These are phyloP conservation scores for Brachycybe producta DNA, from an alignment of 2,888 invertebrate genomes.

Conservation along the genomic window DNA sequence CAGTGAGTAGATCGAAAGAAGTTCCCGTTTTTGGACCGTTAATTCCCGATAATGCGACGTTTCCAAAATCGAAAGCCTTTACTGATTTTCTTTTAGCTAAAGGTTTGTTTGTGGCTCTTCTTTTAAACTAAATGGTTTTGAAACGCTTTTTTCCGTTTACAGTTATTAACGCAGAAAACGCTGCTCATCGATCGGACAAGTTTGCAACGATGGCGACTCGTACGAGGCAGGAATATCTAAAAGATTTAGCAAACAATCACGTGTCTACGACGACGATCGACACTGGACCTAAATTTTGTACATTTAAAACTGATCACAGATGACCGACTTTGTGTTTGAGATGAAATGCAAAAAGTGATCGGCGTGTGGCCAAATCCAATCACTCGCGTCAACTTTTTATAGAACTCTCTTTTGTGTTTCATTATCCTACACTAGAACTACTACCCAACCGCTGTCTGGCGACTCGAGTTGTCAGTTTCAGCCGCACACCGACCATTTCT, in stretches of 20 bases:
- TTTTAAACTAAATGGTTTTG: background rate
- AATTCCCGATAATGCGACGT: slow-evolving; percentile 70
- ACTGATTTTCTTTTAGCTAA: slow-evolving; percentile 90
- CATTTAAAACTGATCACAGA: slow-evolving; percentile 36
- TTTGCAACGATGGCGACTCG: slow-evolving; percentile 94
- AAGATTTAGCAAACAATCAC: slow-evolving; percentile 77
- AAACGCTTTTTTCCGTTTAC: slow-evolving; percentile 23
- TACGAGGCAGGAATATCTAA: slow-evolving; percentile 87
- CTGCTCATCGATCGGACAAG: slow-evolving; percentile 88
- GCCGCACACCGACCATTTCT: too few species aligned
- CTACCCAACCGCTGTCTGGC: too few species aligned
- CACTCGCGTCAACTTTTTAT: too few species aligned
- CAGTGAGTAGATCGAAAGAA: slow-evolving; percentile 69
- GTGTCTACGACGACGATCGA: slow-evolving; percentile 67
- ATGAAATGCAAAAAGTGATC: too few species aligned
- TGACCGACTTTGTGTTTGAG: too few species aligned
- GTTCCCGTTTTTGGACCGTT: slow-evolving; percentile 95
- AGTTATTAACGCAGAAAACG: slow-evolving; percentile 92
- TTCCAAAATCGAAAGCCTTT: slow-evolving; percentile 80
- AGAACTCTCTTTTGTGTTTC: too few species aligned
- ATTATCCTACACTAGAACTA: too few species aligned
- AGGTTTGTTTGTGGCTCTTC: slow-evolving; percentile 40
- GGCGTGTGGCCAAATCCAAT: too few species aligned
- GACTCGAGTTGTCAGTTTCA: too few species aligned
- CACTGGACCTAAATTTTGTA: slow-evolving; percentile 74